Conservation (phyloP, 2,113 vertebrate genomes). For the Menura novaehollandiae region DNA sequence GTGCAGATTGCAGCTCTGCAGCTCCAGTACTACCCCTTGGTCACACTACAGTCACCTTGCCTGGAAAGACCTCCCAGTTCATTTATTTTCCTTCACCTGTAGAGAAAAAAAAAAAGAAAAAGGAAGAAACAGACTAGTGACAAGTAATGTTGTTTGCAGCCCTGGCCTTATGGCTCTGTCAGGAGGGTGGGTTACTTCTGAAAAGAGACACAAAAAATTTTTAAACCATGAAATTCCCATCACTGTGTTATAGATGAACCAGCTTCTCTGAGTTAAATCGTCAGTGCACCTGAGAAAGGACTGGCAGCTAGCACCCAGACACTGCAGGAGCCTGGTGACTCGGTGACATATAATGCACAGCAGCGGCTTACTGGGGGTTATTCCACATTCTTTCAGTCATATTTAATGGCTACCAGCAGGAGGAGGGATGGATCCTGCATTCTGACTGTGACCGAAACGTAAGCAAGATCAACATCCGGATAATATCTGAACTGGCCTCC, state of each 20-base stretch:
- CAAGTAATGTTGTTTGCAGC: background rate
- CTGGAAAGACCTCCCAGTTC: background rate
- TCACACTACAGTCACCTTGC: background rate
- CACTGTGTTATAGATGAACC: background rate
- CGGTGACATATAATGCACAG: background rate
- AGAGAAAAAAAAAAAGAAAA: background rate
- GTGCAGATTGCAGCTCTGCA: background rate
- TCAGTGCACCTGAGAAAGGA: background rate
- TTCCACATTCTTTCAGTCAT: background rate
- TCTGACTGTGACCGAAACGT: background rate
- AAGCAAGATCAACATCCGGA: background rate
- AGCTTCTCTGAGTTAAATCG: background rate
- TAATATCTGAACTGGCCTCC: background rate
- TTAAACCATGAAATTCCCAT: background rate
- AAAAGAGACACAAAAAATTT: background rate
- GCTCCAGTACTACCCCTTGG: background rate
- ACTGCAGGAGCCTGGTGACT: background rate
- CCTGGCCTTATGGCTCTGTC: background rate
- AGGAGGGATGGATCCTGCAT: background rate
- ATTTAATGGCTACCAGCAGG: background rate
- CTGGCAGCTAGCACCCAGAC: background rate
- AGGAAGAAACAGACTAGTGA: background rate
- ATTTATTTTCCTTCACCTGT: background rate
- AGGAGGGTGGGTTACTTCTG: background rate
- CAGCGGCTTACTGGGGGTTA: background rate